phyloP scores from a whole-genome alignment of 2,797 vertebrate genomes.

The Manis crassicaudata region DNA sequence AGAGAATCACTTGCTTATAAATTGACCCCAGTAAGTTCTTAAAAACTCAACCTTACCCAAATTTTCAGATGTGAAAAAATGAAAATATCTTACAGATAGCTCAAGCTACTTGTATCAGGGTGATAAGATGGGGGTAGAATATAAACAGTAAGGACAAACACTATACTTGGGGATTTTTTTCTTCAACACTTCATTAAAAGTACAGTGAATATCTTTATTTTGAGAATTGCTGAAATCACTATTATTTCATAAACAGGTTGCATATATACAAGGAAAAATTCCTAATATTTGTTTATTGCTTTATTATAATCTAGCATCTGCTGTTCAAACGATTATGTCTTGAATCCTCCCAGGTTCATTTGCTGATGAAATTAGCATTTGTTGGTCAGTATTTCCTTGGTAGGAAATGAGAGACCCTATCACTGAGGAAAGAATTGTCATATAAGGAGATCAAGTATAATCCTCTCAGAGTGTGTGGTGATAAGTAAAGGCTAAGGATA shows the following conservation, averaged over 20 bases:
- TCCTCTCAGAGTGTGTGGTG: background rate
- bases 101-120: background rate
- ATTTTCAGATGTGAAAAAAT: constrained; percentile 18
- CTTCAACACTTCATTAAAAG: background rate
- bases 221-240: background rate
- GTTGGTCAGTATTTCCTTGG: background rate
- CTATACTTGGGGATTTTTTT: background rate
- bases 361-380: background rate
- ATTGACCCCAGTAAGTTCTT: background rate
- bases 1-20: constrained; percentile 44
- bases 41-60: constrained; percentile 24
- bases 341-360: background rate
- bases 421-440: background rate
- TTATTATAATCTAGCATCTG: background rate
- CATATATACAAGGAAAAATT: background rate
- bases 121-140: background rate
- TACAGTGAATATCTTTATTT: background rate
- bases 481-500: background rate
- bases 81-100: background rate
- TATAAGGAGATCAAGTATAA: background rate
- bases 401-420: background rate
- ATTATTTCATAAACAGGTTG: background rate
- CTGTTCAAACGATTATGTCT: background rate
- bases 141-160: background rate
- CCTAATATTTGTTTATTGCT: background rate